Conservation (phyloP, 2,888 invertebrate genomes). For the Eupithecia abbreviata region DNA sequence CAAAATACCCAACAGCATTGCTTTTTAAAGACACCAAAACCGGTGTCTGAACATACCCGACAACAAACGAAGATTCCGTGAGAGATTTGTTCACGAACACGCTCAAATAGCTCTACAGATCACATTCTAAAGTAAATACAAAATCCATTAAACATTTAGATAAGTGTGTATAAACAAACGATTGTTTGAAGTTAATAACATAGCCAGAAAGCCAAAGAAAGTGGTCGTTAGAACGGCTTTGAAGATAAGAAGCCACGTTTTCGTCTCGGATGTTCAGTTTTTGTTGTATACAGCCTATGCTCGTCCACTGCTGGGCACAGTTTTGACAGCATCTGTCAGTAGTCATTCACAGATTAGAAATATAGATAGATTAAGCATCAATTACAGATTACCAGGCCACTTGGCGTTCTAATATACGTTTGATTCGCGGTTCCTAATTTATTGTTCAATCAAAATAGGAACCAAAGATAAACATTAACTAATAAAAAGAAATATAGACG, state of each 20-base stretch:
- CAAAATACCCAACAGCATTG: not conserved
- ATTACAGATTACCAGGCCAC: no score
- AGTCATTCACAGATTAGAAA: no score
- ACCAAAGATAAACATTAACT: not conserved
- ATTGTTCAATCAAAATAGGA: not conserved
- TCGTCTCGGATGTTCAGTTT: not conserved
- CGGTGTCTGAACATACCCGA: not conserved
- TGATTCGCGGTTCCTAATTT: not conserved
- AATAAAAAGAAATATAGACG: conserved; percentile 22
- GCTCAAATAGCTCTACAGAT: conserved; percentile 13
- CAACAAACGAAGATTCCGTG: conserved; percentile 1
- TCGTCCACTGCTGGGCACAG: not conserved
- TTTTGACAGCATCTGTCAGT: not conserved
- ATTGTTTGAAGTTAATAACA: conserved; percentile 29
- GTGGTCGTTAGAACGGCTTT: not conserved
- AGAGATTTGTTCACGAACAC: not conserved
- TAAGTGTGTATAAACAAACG: conserved; percentile 26
- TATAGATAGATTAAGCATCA: no score
- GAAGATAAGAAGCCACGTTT: not conserved
- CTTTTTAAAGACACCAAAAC: not conserved
- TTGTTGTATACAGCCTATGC: not conserved
- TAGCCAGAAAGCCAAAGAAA: conserved; percentile 42
- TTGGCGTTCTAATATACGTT: not conserved
- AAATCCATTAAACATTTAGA: conserved; percentile 27
- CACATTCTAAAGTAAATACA: conserved; percentile 23